phyloP scores from a whole-genome alignment of 2,888 invertebrate genomes.

The Epirrhoe alternata region DNA sequence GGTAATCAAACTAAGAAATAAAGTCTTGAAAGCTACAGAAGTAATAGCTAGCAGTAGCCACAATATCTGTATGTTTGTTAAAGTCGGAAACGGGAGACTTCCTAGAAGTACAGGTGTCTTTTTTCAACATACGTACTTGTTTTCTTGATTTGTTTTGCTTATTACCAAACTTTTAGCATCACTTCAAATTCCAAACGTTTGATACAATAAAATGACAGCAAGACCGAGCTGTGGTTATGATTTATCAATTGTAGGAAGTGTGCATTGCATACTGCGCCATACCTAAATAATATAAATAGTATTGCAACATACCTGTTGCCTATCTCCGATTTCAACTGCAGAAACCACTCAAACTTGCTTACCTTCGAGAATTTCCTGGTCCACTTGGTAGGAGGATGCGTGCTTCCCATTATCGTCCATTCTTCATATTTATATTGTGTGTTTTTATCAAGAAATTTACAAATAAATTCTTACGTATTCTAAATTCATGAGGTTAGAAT shows the following conservation, averaged over 20 bases:
- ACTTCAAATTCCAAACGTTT: not conserved
- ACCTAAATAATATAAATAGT: constrained; percentile 43
- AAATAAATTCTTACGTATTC: constrained; percentile 57
- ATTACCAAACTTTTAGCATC: constrained; percentile 6
- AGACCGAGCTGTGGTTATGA: constrained; percentile 15
- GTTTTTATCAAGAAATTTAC: constrained; percentile 56
- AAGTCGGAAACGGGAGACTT: constrained; percentile 1
- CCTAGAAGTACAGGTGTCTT: not conserved
- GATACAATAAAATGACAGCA: constrained; percentile 20
- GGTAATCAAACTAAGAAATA: too few relatives aligned
- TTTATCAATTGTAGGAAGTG: constrained; percentile 26
- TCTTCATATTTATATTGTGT: constrained; percentile 79
- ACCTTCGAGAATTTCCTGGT: constrained; percentile 81
- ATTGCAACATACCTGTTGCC: constrained; percentile 50
- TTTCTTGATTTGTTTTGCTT: not conserved
- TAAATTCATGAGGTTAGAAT: constrained; percentile 60
- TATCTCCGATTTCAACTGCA: constrained; percentile 56
- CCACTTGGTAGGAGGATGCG: constrained; percentile 76
- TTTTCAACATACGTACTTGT: not conserved
- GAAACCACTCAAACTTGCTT: constrained; percentile 48
- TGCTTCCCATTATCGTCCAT: constrained; percentile 82
- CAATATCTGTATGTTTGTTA: not conserved
- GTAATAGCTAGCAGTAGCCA: too few relatives aligned
- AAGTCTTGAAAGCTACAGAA: too few relatives aligned
- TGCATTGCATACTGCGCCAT: constrained; percentile 42